Evolutionary conservation across 2,888 invertebrate species (phyloP).

Genomic region (Dione vanillae): DNA sequence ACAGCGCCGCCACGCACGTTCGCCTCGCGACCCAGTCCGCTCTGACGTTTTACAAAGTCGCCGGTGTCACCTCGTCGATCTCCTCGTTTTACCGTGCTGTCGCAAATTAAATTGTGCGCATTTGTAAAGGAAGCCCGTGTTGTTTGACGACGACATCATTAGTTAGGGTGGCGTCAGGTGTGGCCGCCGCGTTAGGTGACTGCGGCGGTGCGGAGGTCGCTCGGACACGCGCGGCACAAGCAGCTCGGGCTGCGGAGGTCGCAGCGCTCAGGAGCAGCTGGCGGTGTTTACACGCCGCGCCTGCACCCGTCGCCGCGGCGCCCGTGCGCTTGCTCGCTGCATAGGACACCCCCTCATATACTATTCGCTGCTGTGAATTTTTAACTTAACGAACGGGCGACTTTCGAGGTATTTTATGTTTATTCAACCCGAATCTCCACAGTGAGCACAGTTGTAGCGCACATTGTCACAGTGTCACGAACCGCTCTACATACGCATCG

Average conservation of each 20-base stretch:
- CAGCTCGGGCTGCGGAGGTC: slow-evolving; percentile 52
- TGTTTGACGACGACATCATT: slow-evolving; percentile 50
- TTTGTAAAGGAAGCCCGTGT: slow-evolving; percentile 55
- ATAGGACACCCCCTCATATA: slow-evolving; percentile 76
- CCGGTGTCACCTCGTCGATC: slow-evolving; percentile 71
- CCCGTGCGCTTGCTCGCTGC: slow-evolving; percentile 65
- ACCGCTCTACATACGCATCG: slow-evolving; percentile 76
- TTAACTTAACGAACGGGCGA: slow-evolving; percentile 76
- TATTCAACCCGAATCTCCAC: slow-evolving; percentile 71
- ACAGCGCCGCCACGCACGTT: slow-evolving; percentile 77
- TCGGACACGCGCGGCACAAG: slow-evolving; percentile 50
- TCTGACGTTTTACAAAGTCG: slow-evolving; percentile 78
- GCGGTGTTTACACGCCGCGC: slow-evolving; percentile 78
- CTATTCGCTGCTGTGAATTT: slow-evolving; percentile 80
- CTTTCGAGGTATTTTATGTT: slow-evolving; percentile 80
- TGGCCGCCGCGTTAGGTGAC: slow-evolving; percentile 52
- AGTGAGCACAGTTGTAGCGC: slow-evolving; percentile 75
- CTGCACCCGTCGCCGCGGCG: slow-evolving; percentile 61
- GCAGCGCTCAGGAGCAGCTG: slow-evolving; percentile 63
- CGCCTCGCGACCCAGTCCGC: slow-evolving; percentile 79
- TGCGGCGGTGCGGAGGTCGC: slow-evolving; percentile 48
- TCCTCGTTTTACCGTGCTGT: slow-evolving; percentile 60
- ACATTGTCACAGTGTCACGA: slow-evolving; percentile 75
- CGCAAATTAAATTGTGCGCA: slow-evolving; percentile 71
- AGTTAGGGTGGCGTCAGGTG: slow-evolving; percentile 48